Evolutionary conservation across 1,140 invertebrate genomes (phyloP).

Genomic region (Elysia chlorotica): DNA sequence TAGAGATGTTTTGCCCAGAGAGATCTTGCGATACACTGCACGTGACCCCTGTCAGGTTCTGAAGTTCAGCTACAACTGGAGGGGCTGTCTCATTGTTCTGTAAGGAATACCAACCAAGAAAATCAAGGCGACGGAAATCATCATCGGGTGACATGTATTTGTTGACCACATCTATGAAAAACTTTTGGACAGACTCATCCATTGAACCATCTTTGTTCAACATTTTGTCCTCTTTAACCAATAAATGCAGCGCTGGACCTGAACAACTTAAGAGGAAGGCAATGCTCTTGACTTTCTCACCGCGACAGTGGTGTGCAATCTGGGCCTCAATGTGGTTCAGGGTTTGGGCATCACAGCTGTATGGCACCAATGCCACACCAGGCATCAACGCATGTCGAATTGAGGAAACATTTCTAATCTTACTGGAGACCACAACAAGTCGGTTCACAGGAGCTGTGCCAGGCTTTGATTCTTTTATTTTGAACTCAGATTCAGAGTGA

Average conservation of each 20-base stretch:
- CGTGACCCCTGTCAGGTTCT: slow-evolving; percentile 36
- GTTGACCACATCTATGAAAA: slow-evolving; percentile 5
- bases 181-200: not conserved
- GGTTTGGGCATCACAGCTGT: slow-evolving; percentile 58
- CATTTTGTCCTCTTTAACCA: slow-evolving; percentile 60
- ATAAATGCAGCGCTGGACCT: slow-evolving; percentile 59
- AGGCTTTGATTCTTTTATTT: too few relatives aligned
- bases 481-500: too few relatives aligned
- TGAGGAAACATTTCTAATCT: slow-evolving; percentile 42
- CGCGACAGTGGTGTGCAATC: slow-evolving; percentile 45
- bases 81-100: not conserved
- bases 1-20: slow-evolving; percentile 39
- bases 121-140: slow-evolving; percentile 23
- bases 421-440: slow-evolving; percentile 49
- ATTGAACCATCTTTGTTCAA: slow-evolving; percentile 5
- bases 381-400: slow-evolving; percentile 46
- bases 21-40: slow-evolving; percentile 56
- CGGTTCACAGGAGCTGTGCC: too few relatives aligned
- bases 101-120: slow-evolving; percentile 9
- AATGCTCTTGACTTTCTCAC: slow-evolving; percentile 57
- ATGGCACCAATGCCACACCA: slow-evolving; percentile 54
- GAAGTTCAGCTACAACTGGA: not conserved
- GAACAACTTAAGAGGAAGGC: slow-evolving; percentile 62
- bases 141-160: slow-evolving; percentile 19
- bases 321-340: slow-evolving; percentile 56